Percentiles rank a stretch among this genome's conserved stretches.
These are phyloP conservation scores for Camponotus vicinus DNA, from an alignment of 1,140 invertebrate species.

Conservation along the genomic window DNA sequence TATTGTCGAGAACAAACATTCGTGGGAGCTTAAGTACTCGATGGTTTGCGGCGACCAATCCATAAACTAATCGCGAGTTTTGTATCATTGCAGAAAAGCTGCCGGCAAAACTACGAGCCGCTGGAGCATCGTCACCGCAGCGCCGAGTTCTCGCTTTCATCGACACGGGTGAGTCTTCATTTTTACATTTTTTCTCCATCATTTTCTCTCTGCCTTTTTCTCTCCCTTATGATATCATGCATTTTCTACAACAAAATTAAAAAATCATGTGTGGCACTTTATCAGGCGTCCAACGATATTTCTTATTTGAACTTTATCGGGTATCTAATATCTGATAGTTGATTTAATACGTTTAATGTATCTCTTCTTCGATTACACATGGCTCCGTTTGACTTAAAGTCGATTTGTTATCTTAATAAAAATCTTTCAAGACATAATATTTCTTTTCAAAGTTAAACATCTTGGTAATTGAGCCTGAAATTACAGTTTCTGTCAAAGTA, in stretches of 20 bases:
- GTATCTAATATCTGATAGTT: not conserved
- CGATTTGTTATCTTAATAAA: conserved; percentile 23
- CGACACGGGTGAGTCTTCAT: conserved; percentile 65
- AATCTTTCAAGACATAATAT: conserved; percentile 36
- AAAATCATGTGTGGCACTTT: not conserved
- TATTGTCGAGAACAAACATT: conserved; percentile 30
- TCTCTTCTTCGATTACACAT: not conserved
- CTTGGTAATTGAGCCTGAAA: conserved; percentile 38
- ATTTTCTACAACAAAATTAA: conserved; percentile 10
- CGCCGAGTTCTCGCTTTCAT: conserved; percentile 16
- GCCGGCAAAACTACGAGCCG: conserved; percentile 31
- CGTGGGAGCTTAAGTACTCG: conserved; percentile 17
- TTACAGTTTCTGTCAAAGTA: conserved; percentile 35
- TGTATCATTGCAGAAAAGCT: conserved; percentile 66
- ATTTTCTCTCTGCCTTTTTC: conserved; percentile 6
- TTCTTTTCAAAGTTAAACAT: conserved; percentile 35
- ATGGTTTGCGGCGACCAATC: conserved; percentile 21
- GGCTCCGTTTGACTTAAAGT: not conserved
- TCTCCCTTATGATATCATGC: not conserved
- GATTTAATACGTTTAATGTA: conserved; percentile 3
- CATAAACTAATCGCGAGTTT: conserved; percentile 37
- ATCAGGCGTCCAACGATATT: conserved; percentile 11
- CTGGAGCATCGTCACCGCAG: conserved; percentile 14
- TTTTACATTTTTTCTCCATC: not conserved
- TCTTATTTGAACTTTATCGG: not conserved